Base-by-base conservation (phyloP, 2,113 vertebrate species). In the Psephotus haematonotus region DNA sequence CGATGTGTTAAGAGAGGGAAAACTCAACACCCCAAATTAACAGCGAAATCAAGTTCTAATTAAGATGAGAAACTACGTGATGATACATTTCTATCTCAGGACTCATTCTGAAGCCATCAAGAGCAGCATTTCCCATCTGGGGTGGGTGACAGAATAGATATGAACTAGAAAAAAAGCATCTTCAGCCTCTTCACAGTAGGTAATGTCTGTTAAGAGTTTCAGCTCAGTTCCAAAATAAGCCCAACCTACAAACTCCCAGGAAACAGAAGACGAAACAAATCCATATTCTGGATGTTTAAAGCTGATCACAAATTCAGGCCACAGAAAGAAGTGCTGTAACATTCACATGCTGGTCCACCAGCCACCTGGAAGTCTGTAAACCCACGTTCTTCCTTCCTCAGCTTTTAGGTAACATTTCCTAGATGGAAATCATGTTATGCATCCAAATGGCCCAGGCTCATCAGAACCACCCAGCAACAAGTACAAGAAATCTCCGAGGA, bases 281-380 rank as follows among this genome's bases (percentile, higher is more conserved):
- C 25, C 25, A 37, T 12, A 16, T 3, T 37, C 9, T 28, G 37
- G 27, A 59, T 6, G 2, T 49, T 77, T 50, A 71, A 78, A 87
- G 50, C 5, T 49, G 17, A 68, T 78, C 10, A 84, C 39, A 85
- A 89, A 86, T 68, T 29, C 52, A 72, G 10, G 57, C 33, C 57
- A 41, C 7, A 10, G n/a, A 50, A 50, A 65, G 49, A 29, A 49
- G 28, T 4, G 11, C 0, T 50, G 8, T 28, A 70, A 22, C 23
- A 7, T 15, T 59, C 43, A 37, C 47, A 46, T 0, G 0, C 17
- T 0, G 4, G 43, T 75, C 17, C 63, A 86, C 39, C 50, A 68
- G 76, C 15, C 47, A 82, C 43, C 29, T 68, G 33, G 15, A 65
- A 57, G 44, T 3, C 52, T 33, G 14, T 4, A 85, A 60, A 50